A percentile compares a stretch with the other conserved stretches of the same genome.
Evolutionary conservation across 2,113 vertebrate genomes (phyloP).

Genomic region (Lethenteron camtschaticum): DNA sequence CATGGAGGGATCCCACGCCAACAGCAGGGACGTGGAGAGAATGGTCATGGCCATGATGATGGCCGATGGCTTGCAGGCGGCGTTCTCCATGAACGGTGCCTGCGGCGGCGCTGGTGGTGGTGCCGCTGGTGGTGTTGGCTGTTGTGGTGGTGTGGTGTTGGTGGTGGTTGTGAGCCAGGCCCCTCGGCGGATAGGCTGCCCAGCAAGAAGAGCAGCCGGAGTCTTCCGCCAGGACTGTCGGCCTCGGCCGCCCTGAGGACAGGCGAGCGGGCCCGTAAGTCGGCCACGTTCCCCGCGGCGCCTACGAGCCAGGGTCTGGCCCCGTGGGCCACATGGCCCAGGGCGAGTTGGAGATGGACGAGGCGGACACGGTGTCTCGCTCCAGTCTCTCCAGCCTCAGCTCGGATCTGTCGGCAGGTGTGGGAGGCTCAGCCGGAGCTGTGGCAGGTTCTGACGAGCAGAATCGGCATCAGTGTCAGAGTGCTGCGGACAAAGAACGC

Average conservation of each 20-base stretch:
- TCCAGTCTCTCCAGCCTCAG: neutral
- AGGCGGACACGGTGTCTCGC: neutral
- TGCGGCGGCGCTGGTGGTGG: no score
- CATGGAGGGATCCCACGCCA: neutral
- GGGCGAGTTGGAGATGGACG: no score
- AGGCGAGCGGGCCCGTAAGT: neutral
- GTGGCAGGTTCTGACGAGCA: neutral
- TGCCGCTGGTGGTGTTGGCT: no score
- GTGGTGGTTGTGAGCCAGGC: no score
- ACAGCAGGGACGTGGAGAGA: no score
- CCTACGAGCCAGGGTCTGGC: neutral
- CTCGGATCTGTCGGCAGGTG: neutral
- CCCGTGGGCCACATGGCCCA: neutral
- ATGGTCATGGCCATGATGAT: no score
- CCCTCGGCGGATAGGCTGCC: neutral
- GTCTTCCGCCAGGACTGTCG: neutral
- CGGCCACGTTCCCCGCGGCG: constrained; percentile 4
- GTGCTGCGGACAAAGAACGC: no score
- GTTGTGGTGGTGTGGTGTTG: no score
- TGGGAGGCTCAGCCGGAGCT: neutral
- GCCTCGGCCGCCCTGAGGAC: neutral
- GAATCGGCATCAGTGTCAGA: no score
- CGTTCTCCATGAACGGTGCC: no score
- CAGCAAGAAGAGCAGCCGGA: neutral
- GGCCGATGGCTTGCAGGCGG: no score